Evolutionary conservation across 2,113 vertebrate genomes (phyloP).

Genomic region (Crotalus tigris): DNA sequence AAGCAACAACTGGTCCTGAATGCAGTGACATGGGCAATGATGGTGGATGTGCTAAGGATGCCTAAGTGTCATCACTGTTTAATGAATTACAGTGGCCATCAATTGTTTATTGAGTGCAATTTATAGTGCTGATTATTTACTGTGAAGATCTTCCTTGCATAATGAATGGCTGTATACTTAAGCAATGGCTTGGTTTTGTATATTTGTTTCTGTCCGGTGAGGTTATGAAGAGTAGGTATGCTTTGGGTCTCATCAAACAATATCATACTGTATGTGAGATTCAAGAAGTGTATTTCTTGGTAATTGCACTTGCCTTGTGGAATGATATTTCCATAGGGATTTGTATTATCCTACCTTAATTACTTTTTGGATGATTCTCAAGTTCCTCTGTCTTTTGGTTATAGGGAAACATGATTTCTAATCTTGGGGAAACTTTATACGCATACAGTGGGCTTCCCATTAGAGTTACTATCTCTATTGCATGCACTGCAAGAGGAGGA

Average conservation of each 20-base stretch:
- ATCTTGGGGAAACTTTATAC: background rate
- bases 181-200: background rate
- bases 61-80: background rate
- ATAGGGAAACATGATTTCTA: background rate
- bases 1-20: background rate
- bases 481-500: background rate
- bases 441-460: background rate
- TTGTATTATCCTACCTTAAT: background rate
- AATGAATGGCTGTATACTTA: background rate
- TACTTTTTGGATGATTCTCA: background rate
- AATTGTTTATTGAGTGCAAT: background rate
- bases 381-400: background rate
- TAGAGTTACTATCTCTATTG: background rate
- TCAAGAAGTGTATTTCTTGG: background rate
- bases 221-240: background rate
- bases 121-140: background rate
- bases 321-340: background rate
- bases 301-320: background rate
- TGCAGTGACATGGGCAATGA: background rate
- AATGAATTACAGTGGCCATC: background rate
- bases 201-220: background rate
- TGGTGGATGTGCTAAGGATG: background rate
- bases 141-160: background rate
- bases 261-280: background rate
- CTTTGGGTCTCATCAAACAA: background rate